Conservation (phyloP, 2,113 vertebrate species). For the Laticauda colubrina region DNA sequence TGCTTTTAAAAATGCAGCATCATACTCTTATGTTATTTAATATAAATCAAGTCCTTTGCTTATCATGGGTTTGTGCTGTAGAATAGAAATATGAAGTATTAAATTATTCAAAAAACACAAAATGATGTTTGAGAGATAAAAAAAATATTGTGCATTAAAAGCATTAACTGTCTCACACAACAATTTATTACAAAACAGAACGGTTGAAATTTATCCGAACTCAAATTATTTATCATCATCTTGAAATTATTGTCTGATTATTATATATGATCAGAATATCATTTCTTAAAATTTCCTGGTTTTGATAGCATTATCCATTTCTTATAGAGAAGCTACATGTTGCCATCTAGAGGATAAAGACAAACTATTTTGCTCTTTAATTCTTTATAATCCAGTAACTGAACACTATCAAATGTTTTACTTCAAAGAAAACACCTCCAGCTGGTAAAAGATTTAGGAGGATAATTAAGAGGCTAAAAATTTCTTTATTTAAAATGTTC, state of each 20-base stretch:
- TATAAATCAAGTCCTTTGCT: background rate
- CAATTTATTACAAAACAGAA: background rate
- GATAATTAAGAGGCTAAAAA: background rate
- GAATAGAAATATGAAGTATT: background rate
- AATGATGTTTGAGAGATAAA: background rate
- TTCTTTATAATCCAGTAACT: background rate
- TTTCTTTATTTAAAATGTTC: background rate
- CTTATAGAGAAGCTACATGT: background rate
- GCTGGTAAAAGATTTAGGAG: background rate
- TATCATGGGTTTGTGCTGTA: background rate
- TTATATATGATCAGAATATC: background rate
- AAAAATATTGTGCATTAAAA: background rate
- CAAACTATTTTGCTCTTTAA: background rate
- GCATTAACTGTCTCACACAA: background rate
- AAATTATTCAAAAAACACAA: background rate
- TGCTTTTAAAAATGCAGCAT: background rate
- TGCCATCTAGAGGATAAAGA: conserved; percentile 42
- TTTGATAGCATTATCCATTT: rapidly evolving
- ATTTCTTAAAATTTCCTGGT: background rate
- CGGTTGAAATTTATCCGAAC: background rate
- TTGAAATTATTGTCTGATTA: background rate
- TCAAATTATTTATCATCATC: background rate
- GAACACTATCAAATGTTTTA: background rate
- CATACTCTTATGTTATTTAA: background rate
- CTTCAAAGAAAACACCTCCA: background rate